Base-by-base conservation (phyloP, 2,113 vertebrate genomes). In the Ornithorhynchus anatinus region DNA sequence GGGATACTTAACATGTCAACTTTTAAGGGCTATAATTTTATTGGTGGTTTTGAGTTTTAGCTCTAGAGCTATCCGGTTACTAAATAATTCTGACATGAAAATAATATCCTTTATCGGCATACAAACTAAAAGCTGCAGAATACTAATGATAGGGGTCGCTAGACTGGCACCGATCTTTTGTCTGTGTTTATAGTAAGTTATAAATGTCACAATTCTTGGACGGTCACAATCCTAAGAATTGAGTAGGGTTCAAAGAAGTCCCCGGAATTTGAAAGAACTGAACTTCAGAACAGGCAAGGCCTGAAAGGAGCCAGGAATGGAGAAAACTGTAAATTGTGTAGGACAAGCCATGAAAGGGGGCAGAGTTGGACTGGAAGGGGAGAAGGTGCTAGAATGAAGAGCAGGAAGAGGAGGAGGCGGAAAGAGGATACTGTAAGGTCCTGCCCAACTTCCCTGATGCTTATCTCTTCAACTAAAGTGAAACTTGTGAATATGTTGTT, bases 11-110 rank as follows among this genome's bases (percentile, higher is more conserved):
- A 73, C 29, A 66, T 4, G 1, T 2, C 2, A 69, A 57, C 4
- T 43, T 71, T 51, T 76, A 56, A 65, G 61, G 40, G 50, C 9
- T 69, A 5, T 39, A 43, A 12, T 36, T 15, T 42, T 67, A 58
- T 32, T 38, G 20, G 37, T 72, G 43, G 20, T n/a, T 25, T 54
- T 61, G 51, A 53, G 29, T 68, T 63, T 72, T 22, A 43, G 39
- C n/a, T n/a, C n/a, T n/a, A n/a, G n/a, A n/a, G n/a, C 38, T 78
- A 23, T 42, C 57, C 44, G 51, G 48, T 70, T 51, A 39, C 45
- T 47, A 57, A 80, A 40, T 66, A 67, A 48, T 54, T 61, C 37
- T 58, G 25, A 9, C 37, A 35, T 53, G 29, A 73, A 43, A 71
- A 8, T 5, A 64, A 13, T 57, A 37, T 48, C 32, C 53, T 61